Base-by-base conservation (phyloP, 2,888 invertebrate genomes). In the Caenorhabditis zanzibari region DNA sequence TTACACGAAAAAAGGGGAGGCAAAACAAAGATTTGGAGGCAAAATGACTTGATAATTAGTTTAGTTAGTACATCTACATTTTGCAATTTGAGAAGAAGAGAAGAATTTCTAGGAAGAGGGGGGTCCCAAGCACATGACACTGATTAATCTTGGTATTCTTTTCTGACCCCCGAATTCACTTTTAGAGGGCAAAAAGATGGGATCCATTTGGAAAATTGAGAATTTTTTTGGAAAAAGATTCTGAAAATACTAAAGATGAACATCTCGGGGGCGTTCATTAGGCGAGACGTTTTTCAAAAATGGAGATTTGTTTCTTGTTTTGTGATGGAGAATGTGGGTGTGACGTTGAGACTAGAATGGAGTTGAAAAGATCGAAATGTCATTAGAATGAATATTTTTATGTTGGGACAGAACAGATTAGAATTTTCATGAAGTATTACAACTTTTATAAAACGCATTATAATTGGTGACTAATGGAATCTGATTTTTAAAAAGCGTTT, bases 51-150 rank as follows among this genome's bases (percentile, higher is more conserved):
- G 72, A 47, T 72, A 72, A 72, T 72, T 72, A 72, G 72, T 58
- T 72, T 72, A 72, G 72, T 72, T 72, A 72, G 72, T 59, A 28
- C 72, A 72, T n/a, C 5, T 49, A 26, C 24, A 22, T 38, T 71
- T 22, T 72, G 72, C 47, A 59, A 72, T 35, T 59, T 35, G 59
- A 59, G 59, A 47, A 19, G 47, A 72, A 59, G 47, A 32, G n/a
- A 24, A 38, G 44, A 52, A 14, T 32, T 35, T 32, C 16, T 32
- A 6, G 19, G 49, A n/a, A 41, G 9, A 32, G 14, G 24, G 26
- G 19, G 49, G 7, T 54, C 22, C 19, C 47, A 47, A 59, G 72
- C 56, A 49, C 49, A 66, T 52, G 63, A 66, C 52, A 19, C 7
- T 66, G 49, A 52, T 66, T 66, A 66, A 66, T 66, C 28, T 61